A percentile compares a stretch with the other conserved stretches of the same genome.
phyloP scores from a whole-genome alignment of 2,797 vertebrate species.

The Merluccius polli region DNA sequence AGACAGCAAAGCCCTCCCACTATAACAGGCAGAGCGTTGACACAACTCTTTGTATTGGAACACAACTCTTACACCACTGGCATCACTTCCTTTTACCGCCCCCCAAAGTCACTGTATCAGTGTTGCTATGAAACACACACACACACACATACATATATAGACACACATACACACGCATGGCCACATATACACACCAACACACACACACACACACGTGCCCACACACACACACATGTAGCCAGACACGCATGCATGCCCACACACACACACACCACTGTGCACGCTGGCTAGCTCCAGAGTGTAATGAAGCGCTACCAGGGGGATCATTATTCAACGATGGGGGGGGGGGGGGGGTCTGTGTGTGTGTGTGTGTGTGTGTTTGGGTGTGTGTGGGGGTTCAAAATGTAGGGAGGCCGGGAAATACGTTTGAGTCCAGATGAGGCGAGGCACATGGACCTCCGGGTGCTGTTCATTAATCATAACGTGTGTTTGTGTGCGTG shows the following conservation, averaged over 20 bases:
- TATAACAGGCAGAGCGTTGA: slow-evolving; percentile 49
- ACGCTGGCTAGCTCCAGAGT: slow-evolving; percentile 2
- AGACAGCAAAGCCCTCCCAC: slow-evolving; percentile 32
- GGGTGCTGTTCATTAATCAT: slow-evolving; percentile 75
- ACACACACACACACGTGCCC: background rate
- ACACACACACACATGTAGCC: background rate
- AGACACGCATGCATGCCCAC: too few species aligned
- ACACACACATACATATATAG: background rate
- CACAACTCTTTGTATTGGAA: slow-evolving; percentile 42
- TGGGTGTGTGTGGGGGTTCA: slow-evolving; percentile 37
- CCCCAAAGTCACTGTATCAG: too few species aligned
- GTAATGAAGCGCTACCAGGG: slow-evolving; percentile 57
- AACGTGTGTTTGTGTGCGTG: slow-evolving; percentile 34
- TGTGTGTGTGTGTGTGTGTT: too few species aligned
- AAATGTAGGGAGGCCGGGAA: slow-evolving; percentile 14
- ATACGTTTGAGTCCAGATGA: slow-evolving; percentile 60
- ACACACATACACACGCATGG: too few species aligned
- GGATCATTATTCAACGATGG: slow-evolving; percentile 61
- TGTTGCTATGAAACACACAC: background rate
- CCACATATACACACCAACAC: background rate
- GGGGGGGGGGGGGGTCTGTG: too few species aligned
- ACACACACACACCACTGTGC: background rate
- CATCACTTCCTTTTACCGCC: too few species aligned
- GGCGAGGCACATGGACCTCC: slow-evolving; percentile 60
- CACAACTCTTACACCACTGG: slow-evolving; percentile 42